These are phyloP conservation scores for Holotrichia oblita DNA, from an alignment of 1,140 invertebrate genomes.

Conservation along the genomic window DNA sequence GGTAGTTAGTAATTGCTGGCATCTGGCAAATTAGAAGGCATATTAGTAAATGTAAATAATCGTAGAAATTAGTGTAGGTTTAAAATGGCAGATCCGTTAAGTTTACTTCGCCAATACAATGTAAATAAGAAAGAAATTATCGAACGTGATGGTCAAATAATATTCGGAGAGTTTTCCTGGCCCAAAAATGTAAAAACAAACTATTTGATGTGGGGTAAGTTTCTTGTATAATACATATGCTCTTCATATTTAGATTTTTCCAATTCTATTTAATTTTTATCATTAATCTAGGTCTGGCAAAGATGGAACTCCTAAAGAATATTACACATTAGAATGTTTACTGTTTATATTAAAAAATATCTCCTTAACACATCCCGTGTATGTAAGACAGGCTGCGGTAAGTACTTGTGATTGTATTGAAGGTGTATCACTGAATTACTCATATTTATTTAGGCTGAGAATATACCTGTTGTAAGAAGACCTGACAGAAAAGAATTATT, in stretches of 20 bases:
- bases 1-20: not conserved
- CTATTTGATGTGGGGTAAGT: conserved; percentile 95
- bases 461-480: conserved; percentile 90
- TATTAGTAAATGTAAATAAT: conserved; percentile 11
- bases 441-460: conserved; percentile 73
- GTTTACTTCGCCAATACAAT: conserved; percentile 94
- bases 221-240: conserved; percentile 40
- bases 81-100: conserved; percentile 95
- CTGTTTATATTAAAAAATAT: conserved; percentile 96
- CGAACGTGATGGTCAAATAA: conserved; percentile 93
- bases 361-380: conserved; percentile 90
- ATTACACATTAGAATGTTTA: conserved; percentile 96
- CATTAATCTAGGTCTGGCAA: conserved; percentile 79
- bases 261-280: conserved; percentile 43
- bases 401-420: conserved; percentile 60
- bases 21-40: not conserved
- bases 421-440: not conserved
- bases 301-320: conserved; percentile 94
- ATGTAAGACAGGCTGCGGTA: conserved; percentile 95
- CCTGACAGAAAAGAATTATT: conserved; percentile 95
- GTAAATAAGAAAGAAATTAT: conserved; percentile 98
- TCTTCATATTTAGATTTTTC: conserved; percentile 21
- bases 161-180: conserved; percentile 99
- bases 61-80: not conserved
- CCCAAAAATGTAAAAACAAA: conserved; percentile 98